A percentile compares a stretch with the other conserved stretches of the same genome.
Conservation (phyloP, 2,113 vertebrate genomes). For the Eptatretus burgeri region DNA sequence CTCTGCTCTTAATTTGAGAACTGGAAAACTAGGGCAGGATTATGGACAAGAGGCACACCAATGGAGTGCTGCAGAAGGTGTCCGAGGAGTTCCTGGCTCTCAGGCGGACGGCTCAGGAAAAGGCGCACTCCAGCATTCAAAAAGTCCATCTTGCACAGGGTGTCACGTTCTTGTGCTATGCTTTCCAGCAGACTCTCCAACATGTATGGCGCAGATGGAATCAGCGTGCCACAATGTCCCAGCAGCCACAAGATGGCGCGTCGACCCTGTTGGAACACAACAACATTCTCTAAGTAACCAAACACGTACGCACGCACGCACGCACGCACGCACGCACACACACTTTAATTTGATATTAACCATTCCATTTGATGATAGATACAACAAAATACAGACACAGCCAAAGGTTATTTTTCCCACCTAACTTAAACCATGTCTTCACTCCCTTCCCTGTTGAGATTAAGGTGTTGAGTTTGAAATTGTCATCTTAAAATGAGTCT, state of each 20-base stretch:
- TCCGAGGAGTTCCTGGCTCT: conserved; percentile 66
- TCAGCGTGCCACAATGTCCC: conserved; percentile 35
- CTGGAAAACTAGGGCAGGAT: too few relatives aligned
- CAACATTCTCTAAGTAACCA: background rate
- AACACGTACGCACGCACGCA: background rate
- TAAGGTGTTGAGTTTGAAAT: too few relatives aligned
- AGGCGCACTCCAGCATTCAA: conserved; percentile 41
- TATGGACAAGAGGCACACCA: conserved; percentile 17
- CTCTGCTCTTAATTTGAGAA: too few relatives aligned
- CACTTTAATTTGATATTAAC: background rate
- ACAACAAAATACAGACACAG: background rate
- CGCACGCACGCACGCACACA: background rate
- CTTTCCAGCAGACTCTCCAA: conserved; percentile 52
- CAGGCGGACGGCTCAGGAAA: conserved; percentile 48
- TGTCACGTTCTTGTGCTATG: conserved; percentile 29
- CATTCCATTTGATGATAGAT: background rate
- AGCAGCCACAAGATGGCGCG: conserved; percentile 69
- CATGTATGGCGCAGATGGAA: conserved; percentile 45
- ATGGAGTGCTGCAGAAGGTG: conserved; percentile 47
- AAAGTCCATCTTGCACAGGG: conserved; percentile 52
- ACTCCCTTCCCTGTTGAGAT: too few relatives aligned
- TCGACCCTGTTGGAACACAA: conserved; percentile 27
- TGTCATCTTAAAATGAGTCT: too few relatives aligned
- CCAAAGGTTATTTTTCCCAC: background rate
- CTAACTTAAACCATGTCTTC: too few relatives aligned